Percentiles rank a stretch among this genome's conserved stretches.
Conservation (phyloP, 2,797 vertebrate species). For the Bothrops alternatus region DNA sequence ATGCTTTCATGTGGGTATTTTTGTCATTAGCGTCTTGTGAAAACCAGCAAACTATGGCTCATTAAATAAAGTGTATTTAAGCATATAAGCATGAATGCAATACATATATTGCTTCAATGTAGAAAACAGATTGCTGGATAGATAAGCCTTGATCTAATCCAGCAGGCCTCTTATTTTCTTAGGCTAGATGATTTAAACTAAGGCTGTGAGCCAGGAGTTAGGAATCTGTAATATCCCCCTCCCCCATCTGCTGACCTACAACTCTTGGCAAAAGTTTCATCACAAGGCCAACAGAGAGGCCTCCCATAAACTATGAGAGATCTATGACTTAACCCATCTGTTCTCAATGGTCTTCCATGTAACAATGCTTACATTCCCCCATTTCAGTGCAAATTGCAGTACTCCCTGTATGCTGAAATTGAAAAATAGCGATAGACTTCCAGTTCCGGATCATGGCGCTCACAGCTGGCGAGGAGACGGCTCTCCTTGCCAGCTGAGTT, state of each 20-base stretch:
- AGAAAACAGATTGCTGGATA: background rate
- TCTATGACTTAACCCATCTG: background rate
- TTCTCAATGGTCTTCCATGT: background rate
- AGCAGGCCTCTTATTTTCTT: background rate
- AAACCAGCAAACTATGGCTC: background rate
- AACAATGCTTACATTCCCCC: background rate
- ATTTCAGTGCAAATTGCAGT: background rate
- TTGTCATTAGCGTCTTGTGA: background rate
- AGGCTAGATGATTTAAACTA: background rate
- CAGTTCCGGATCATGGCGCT: too few species aligned
- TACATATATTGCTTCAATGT: background rate
- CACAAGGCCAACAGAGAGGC: background rate
- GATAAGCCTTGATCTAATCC: background rate
- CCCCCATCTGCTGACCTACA: background rate
- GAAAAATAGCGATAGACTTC: rapidly evolving
- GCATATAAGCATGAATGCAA: background rate
- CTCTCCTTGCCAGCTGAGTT: too few species aligned
- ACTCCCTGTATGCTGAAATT: rapidly evolving
- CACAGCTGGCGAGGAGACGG: too few species aligned
- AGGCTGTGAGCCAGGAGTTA: too few species aligned
- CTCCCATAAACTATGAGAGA: background rate
- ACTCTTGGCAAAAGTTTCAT: background rate
- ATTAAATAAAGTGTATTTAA: background rate
- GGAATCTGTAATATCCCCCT: background rate
- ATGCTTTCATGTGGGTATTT: background rate